phyloP scores from a whole-genome alignment of 2,888 invertebrate species.

The Hirtodrosophila histrioides region DNA sequence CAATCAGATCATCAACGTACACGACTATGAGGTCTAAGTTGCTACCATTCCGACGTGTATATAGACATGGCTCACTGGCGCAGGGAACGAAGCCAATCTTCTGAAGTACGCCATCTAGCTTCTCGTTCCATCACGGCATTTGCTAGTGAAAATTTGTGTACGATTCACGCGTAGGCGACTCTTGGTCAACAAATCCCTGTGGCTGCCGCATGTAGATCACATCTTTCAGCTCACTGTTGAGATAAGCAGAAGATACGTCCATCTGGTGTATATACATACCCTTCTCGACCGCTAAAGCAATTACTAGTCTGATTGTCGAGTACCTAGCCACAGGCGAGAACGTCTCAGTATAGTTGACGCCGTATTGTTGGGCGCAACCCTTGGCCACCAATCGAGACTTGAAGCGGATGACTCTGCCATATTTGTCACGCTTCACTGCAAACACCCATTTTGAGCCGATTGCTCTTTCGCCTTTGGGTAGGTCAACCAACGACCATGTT shows the following conservation, averaged over 20 bases:
- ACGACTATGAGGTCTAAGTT: slow-evolving; percentile 40
- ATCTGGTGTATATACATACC: slow-evolving; percentile 45
- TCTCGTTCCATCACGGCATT: slow-evolving; percentile 52
- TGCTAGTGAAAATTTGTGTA: no score
- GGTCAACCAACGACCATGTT: no score
- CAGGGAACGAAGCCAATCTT: slow-evolving; percentile 40
- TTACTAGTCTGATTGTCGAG: slow-evolving; percentile 4
- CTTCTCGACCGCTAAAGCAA: slow-evolving; percentile 51
- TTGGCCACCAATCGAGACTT: slow-evolving; percentile 46
- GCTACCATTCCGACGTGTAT: slow-evolving; percentile 18
- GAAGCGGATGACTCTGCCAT: slow-evolving; percentile 2
- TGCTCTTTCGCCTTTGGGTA: no score
- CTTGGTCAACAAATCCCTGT: slow-evolving; percentile 42
- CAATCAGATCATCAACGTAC: slow-evolving; percentile 52
- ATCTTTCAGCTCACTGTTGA: slow-evolving; percentile 48
- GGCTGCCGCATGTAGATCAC: slow-evolving; percentile 47
- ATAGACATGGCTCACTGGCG: slow-evolving; percentile 40
- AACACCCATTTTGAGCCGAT: no score
- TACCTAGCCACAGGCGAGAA: slow-evolving; percentile 13
- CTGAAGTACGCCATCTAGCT: slow-evolving; percentile 34
- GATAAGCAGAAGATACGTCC: slow-evolving; percentile 21
- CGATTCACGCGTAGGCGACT: slow-evolving; percentile 32
- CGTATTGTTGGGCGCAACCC: slow-evolving; percentile 20
- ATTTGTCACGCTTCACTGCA: no score
- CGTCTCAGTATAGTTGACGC: slow-evolving; percentile 21